Evolutionary conservation across 2,888 invertebrate species (phyloP).

Genomic region (Drosophila basisetae): DNA sequence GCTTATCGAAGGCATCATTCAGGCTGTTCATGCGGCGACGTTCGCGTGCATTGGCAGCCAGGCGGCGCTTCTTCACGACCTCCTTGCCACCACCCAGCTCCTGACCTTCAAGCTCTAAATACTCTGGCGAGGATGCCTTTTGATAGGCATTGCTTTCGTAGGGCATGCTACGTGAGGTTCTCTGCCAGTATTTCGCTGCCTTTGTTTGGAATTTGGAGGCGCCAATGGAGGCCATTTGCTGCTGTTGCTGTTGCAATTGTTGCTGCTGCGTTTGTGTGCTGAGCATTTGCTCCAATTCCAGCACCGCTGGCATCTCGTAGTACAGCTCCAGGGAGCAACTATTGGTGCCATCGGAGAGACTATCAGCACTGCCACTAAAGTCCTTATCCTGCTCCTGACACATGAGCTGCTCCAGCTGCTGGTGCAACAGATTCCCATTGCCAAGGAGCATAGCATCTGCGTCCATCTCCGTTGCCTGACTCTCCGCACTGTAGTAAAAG

Average conservation of each 20-base stretch:
- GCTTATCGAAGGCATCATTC: constrained; percentile 90
- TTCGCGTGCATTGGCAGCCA: constrained; percentile 91
- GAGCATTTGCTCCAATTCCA: constrained; percentile 69
- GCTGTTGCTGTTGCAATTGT: constrained; percentile 25
- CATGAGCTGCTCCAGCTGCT: constrained; percentile 64
- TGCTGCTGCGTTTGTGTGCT: constrained; percentile 38
- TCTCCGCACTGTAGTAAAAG: constrained; percentile 49
- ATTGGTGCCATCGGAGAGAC: constrained; percentile 64
- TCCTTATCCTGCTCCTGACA: constrained; percentile 57
- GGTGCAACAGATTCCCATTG: constrained; percentile 30
- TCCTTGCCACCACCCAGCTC: constrained; percentile 44
- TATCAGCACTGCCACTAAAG: constrained; percentile 57
- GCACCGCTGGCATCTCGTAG: constrained; percentile 58
- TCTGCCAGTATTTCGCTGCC: constrained; percentile 47
- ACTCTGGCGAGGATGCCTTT: background rate
- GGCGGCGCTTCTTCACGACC: constrained; percentile 86
- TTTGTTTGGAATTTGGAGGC: constrained; percentile 39
- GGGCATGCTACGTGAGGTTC: constrained; percentile 50
- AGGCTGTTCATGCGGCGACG: constrained; percentile 90
- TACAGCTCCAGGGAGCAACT: constrained; percentile 55
- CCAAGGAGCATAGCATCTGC: constrained; percentile 38
- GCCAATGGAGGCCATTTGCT: constrained; percentile 9
- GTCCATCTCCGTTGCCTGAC: constrained; percentile 31
- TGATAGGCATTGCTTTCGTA: constrained; percentile 37
- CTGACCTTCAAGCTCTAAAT: background rate